Base-by-base conservation (phyloP, 2,113 vertebrate species). In the Pontoporia blainvillei region DNA sequence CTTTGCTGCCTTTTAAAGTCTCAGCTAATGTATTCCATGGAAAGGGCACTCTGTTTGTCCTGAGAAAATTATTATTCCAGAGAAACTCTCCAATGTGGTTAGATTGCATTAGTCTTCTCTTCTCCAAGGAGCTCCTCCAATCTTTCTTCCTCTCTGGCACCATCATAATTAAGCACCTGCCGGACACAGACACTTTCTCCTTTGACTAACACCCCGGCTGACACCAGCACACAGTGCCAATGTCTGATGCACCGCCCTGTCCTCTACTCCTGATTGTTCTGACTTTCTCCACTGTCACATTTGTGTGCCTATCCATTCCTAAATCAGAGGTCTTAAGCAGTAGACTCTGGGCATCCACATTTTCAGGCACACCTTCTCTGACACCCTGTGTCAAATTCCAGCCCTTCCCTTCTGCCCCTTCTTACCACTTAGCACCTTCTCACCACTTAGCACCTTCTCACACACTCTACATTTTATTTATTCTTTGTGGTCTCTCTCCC, bases 91-190 rank as follows among this genome's bases (percentile, higher is more conserved):
- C 12, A 57, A 3, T 92, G 94, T 82, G 84, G 57, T 95, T 61
- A 86, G 90, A 94, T 69, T 81, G 73, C 76, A 94, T 91, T 21
- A 95, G 83, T 59, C 83, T 94, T 72, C 44, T 41, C 39, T 79
- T 83, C 78, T 82, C 81, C 86, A 36, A 69, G 83, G 83, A 67
- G 49, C 20, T 8, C 52, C 52, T 91, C 78, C 78, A 3, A 11
- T 9, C 67, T 69, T 36, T 41, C 44, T 41, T 91, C 73, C 57
- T 61, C 29, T 69, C 5, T 41, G 90, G 90, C 39, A 44, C 41
- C 96, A 59, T 69, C 25, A 3, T 23, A 15, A 76, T 23, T 21
- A 27, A 41, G 82, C 15, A 23, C 27, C 15, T 57, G 72, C 67
- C 41, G 2, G 9, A 49, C 36, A 41, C 5, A 12, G 14, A 59